Evolutionary conservation across 2,797 vertebrate genomes (phyloP).

Genomic region (Buphagus erythrorhynchus): DNA sequence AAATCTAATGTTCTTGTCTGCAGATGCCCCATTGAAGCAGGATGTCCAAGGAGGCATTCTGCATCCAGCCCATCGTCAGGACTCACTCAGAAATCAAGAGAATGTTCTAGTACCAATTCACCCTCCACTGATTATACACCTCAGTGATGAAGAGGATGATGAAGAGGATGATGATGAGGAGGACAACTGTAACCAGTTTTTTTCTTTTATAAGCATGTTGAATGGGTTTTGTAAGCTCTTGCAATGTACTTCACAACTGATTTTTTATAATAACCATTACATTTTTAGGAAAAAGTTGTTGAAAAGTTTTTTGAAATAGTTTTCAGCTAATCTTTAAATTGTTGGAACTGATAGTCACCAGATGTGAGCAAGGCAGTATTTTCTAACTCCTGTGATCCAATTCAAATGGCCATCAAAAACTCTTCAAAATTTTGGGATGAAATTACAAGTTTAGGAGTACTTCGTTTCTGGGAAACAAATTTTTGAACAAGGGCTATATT

Average conservation of each 20-base stretch:
- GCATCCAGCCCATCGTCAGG: slow-evolving; percentile 23
- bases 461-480: not conserved
- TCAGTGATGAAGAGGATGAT: slow-evolving; percentile 68
- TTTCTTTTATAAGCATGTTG: not conserved
- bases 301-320: not conserved
- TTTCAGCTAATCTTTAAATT: not conserved
- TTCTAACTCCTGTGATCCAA: not conserved
- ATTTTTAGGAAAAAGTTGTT: not conserved
- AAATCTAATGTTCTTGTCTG: not conserved
- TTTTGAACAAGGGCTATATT: not conserved
- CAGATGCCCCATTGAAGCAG: slow-evolving; percentile 61
- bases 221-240: not conserved
- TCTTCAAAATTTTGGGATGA: not conserved
- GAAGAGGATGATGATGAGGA: slow-evolving; percentile 55
- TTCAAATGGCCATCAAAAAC: not conserved
- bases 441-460: not conserved
- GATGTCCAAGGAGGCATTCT: slow-evolving; percentile 58
- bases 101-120: slow-evolving; percentile 64
- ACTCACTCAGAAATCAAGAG: slow-evolving; percentile 52
- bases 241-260: not conserved
- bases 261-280: not conserved
- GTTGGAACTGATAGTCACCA: not conserved
- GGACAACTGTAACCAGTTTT: slow-evolving; percentile 51
- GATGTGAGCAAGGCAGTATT: not conserved
- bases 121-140: slow-evolving; percentile 72